A percentile compares a stretch with the other conserved stretches of the same genome.
Evolutionary conservation across 37 sponge, comb jelly and placozoan genomes (phyloP).

Genomic region (Dysidea cf. avara): DNA sequence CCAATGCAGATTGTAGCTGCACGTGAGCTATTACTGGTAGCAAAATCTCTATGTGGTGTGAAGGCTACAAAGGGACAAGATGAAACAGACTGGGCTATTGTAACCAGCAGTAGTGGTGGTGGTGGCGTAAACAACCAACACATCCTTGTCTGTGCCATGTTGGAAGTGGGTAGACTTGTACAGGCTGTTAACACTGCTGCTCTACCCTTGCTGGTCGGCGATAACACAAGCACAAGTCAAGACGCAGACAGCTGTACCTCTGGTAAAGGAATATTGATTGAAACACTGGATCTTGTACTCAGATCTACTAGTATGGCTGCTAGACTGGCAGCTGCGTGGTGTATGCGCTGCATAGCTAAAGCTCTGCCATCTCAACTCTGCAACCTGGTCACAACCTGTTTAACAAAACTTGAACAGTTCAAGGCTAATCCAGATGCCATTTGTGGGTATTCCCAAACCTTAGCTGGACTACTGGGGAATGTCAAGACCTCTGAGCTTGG

Average conservation of each 20-base stretch:
- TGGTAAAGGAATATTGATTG: constrained; percentile 37
- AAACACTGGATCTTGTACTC: constrained; percentile 63
- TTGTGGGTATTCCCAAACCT: constrained; percentile 72
- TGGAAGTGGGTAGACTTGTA: constrained; percentile 63
- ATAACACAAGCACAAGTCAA: not conserved
- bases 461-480: constrained; percentile 86
- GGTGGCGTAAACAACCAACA: constrained; percentile 48
- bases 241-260: constrained; percentile 14
- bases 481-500: constrained; percentile 84
- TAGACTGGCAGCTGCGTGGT: constrained; percentile 86
- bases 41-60: not conserved
- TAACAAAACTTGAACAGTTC: constrained; percentile 37
- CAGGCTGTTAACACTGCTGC: constrained; percentile 77
- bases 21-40: no score
- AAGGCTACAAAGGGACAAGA: constrained; percentile 1
- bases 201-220: constrained; percentile 57
- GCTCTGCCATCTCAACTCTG: constrained; percentile 92
- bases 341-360: constrained; percentile 74
- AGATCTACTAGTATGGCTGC: constrained; percentile 55
- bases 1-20: constrained; percentile 81
- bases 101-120: not conserved
- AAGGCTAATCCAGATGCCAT: constrained; percentile 42
- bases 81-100: not conserved
- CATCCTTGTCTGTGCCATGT: constrained; percentile 60
- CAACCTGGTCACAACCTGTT: constrained; percentile 62